phyloP scores from a whole-genome alignment of 2,888 invertebrate species.

The Zelleria hepariella region DNA sequence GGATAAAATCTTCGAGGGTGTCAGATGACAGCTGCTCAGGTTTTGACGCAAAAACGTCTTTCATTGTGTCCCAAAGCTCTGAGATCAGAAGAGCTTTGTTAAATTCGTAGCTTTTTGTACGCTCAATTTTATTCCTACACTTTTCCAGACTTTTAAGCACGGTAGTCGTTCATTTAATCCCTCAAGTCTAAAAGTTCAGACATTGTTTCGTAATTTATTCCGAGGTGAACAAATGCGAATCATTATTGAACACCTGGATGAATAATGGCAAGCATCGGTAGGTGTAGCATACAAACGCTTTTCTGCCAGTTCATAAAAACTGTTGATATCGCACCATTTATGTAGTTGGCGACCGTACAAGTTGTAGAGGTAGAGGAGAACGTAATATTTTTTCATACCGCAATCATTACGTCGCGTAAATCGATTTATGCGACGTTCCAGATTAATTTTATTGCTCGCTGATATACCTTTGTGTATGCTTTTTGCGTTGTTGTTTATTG shows the following conservation, averaged over 20 bases:
- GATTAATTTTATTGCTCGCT: neutral
- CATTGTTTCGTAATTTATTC: no score
- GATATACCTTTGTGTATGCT: constrained; percentile 3
- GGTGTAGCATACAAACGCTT: no score
- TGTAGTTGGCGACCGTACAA: neutral
- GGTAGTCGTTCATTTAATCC: no score
- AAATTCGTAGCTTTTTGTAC: neutral
- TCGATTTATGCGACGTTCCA: constrained; percentile 9
- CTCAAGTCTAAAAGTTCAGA: no score
- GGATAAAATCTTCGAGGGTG: neutral
- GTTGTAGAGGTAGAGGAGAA: neutral
- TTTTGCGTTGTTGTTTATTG: neutral
- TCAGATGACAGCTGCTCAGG: neutral
- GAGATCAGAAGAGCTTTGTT: neutral
- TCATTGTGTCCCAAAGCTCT: neutral
- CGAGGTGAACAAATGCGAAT: no score
- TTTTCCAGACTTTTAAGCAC: no score
- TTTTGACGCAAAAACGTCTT: neutral
- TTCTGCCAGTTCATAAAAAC: no score
- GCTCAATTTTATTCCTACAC: no score
- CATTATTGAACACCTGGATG: no score
- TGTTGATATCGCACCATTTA: no score
- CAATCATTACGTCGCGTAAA: constrained; percentile 8
- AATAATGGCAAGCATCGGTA: no score
- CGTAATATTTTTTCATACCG: constrained; percentile 8